Percentiles rank a stretch among this genome's conserved stretches.
These are phyloP conservation scores for Drosophila tripunctata DNA, from an alignment of 2,888 invertebrate species.

Conservation along the genomic window DNA sequence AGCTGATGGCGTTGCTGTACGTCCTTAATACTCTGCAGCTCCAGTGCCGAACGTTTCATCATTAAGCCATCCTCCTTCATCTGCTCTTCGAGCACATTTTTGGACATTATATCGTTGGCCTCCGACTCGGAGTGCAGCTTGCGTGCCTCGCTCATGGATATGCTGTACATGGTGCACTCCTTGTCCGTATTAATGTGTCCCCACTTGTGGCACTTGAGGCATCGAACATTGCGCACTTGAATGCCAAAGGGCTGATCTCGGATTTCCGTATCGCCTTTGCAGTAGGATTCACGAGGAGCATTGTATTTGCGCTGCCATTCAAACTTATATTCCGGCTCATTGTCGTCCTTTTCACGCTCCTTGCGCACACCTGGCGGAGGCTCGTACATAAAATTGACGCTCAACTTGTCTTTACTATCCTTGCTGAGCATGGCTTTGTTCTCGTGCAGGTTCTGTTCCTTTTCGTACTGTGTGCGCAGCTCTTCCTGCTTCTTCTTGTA, in stretches of 20 bases:
- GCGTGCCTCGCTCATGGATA: slow-evolving; percentile 92
- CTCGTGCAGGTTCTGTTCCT: slow-evolving; percentile 99
- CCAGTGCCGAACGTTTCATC: slow-evolving; percentile 91
- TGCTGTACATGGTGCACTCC: slow-evolving; percentile 97
- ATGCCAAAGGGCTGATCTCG: slow-evolving; percentile 99
- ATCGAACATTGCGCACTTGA: slow-evolving; percentile 97
- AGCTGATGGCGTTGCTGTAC: slow-evolving; percentile 85
- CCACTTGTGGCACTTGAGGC: slow-evolving; percentile 99
- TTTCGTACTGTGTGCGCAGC: slow-evolving; percentile 97
- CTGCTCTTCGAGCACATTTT: slow-evolving; percentile 91
- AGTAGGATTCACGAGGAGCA: slow-evolving; percentile 99
- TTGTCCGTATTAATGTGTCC: slow-evolving; percentile 93
- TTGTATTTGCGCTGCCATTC: slow-evolving; percentile 99
- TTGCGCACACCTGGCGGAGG: slow-evolving; percentile 98
- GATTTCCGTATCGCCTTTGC: slow-evolving; percentile 98
- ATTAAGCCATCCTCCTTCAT: slow-evolving; percentile 96
- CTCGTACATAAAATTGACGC: slow-evolving; percentile 99
- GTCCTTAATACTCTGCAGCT: slow-evolving; percentile 85
- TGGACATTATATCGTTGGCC: slow-evolving; percentile 88
- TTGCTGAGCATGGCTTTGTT: slow-evolving; percentile 98
- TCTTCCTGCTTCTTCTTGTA: slow-evolving; percentile 99
- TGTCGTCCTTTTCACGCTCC: slow-evolving; percentile 94
- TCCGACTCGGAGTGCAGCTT: slow-evolving; percentile 88
- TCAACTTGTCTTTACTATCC: slow-evolving; percentile 99
- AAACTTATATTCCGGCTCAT: slow-evolving; percentile 98